Evolutionary conservation across 1,140 invertebrate species (phyloP).

Genomic region (Cryptotermes secundus): DNA sequence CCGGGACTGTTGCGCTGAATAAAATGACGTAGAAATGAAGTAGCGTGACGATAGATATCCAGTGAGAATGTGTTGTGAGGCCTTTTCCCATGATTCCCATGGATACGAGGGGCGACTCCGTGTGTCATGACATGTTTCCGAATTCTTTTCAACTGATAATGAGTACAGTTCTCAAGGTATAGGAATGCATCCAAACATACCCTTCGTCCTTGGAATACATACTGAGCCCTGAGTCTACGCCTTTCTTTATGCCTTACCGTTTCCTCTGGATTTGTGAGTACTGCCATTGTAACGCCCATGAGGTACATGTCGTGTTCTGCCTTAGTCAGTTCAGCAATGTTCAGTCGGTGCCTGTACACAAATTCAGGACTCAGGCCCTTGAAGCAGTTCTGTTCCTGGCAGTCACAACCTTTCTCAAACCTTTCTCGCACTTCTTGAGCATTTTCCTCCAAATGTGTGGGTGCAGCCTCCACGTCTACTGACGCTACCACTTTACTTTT

Average conservation of each 20-base stretch:
- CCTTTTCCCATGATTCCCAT: slow-evolving; percentile 76
- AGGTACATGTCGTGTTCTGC: slow-evolving; percentile 74
- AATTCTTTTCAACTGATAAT: slow-evolving; percentile 76
- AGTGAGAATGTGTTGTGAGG: slow-evolving; percentile 79
- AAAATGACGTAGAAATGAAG: slow-evolving; percentile 72
- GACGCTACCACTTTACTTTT: slow-evolving; percentile 38
- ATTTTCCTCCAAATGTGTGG: slow-evolving; percentile 58
- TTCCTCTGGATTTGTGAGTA: slow-evolving; percentile 69
- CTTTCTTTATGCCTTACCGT: slow-evolving; percentile 71
- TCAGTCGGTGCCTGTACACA: slow-evolving; percentile 72
- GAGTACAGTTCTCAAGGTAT: slow-evolving; percentile 77
- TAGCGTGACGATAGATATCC: slow-evolving; percentile 74
- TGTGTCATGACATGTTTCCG: slow-evolving; percentile 75
- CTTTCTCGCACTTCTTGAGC: slow-evolving; percentile 64
- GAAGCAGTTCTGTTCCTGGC: slow-evolving; percentile 73
- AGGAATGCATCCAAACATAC: slow-evolving; percentile 77
- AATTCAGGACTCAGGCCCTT: slow-evolving; percentile 67
- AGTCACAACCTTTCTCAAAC: slow-evolving; percentile 71
- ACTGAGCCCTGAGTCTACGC: slow-evolving; percentile 67
- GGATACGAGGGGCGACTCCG: slow-evolving; percentile 71
- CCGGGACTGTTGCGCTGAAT: slow-evolving; percentile 56
- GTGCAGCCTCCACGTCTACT: slow-evolving; percentile 5
- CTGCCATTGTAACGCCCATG: slow-evolving; percentile 79
- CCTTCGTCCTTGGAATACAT: slow-evolving; percentile 69
- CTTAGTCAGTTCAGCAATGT: slow-evolving; percentile 75